Percentiles rank a stretch among this genome's conserved stretches.
Conservation (phyloP, 1,140 invertebrate genomes). For the Harpegnathos saltator region DNA sequence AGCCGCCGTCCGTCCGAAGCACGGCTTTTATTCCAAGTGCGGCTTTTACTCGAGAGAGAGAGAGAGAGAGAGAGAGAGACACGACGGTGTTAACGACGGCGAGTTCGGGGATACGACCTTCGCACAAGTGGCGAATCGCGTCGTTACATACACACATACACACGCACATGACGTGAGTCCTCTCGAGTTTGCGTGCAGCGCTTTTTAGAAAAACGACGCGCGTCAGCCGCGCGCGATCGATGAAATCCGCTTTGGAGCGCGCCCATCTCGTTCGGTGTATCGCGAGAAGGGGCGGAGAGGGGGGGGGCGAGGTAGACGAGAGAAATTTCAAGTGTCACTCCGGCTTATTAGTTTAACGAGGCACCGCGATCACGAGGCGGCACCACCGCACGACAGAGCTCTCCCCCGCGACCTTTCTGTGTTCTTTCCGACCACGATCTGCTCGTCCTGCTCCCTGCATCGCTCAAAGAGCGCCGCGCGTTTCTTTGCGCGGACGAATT, state of each 20-base stretch:
- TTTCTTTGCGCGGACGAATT: constrained; percentile 5
- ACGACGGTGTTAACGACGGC: not conserved
- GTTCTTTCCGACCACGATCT: too few species aligned
- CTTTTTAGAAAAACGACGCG: constrained; percentile 47
- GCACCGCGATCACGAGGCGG: constrained; percentile 47
- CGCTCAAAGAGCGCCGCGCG: not conserved
- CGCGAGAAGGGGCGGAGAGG: too few species aligned
- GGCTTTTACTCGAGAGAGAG: too few species aligned
- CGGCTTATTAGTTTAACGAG: constrained; percentile 64
- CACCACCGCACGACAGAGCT: not conserved
- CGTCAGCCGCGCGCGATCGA: constrained; percentile 61
- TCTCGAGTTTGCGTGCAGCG: not conserved
- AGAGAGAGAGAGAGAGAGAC: too few species aligned
- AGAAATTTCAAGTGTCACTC: constrained; percentile 16
- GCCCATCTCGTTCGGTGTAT: constrained; percentile 41
- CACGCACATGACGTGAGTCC: not conserved
- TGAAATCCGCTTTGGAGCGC: constrained; percentile 26
- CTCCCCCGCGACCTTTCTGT: not conserved
- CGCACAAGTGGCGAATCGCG: not conserved
- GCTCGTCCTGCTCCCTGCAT: not conserved
- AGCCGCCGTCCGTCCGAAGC: too few species aligned
- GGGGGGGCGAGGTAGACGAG: not conserved
- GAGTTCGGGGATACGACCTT: not conserved
- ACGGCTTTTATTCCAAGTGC: too few species aligned
- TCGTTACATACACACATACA: not conserved